These are phyloP conservation scores for Molorchus minor DNA, from an alignment of 2,888 invertebrate genomes.

Conservation along the genomic window DNA sequence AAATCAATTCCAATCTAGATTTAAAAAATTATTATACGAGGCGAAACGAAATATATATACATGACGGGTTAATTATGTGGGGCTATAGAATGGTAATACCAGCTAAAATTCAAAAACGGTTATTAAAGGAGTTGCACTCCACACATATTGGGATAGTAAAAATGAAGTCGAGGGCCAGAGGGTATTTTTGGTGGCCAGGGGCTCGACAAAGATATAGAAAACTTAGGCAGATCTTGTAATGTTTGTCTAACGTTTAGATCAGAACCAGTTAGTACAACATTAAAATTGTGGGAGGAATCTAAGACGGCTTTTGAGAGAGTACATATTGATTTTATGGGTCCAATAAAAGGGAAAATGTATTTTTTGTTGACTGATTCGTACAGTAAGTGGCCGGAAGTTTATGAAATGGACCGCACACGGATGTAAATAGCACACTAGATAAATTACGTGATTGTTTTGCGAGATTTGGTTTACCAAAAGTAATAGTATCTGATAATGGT, in stretches of 20 bases:
- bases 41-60: constrained; percentile 16
- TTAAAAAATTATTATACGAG: constrained; percentile 11
- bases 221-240: constrained; percentile 2
- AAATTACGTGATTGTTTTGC: constrained; percentile 39
- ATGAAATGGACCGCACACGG: constrained; percentile 8
- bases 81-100: constrained; percentile 27
- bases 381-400: not conserved
- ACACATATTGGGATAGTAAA: constrained; percentile 48
- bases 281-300: not conserved
- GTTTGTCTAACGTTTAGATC: constrained; percentile 1
- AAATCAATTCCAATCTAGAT: not conserved
- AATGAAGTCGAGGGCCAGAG: constrained; percentile 46
- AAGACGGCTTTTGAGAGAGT: constrained; percentile 51
- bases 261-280: not conserved
- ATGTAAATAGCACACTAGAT: constrained; percentile 13
- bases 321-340: constrained; percentile 60
- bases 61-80: constrained; percentile 18
- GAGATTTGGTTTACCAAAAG: constrained; percentile 40
- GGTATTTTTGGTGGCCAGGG: constrained; percentile 21
- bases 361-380: constrained; percentile 41
- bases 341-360: constrained; percentile 18
- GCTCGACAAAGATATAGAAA: constrained; percentile 20
- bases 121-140: constrained; percentile 43
- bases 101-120: constrained; percentile 25
- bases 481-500: constrained; percentile 41